Base-by-base conservation (phyloP, 2,113 vertebrate species). In the Butorides virescens region DNA sequence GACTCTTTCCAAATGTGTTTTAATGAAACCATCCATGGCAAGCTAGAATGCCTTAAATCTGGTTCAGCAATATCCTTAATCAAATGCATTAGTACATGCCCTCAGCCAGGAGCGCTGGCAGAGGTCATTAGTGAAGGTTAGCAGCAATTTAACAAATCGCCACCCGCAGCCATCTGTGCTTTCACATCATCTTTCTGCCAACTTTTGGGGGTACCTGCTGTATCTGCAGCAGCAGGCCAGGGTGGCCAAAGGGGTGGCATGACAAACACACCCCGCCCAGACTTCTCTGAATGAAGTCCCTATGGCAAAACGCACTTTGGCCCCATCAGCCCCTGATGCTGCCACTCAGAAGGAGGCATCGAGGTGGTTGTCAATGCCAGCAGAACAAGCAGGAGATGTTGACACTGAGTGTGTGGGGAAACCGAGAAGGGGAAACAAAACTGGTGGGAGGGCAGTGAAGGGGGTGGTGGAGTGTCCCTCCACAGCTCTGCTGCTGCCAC, bases 181-280 rank as follows among this genome's bases (percentile, higher is more conserved):
- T 72, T 67, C 67, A 59, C 0, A 0, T 13, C 0, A n/a, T 47
- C 68, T 66, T 61, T 50, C n/a, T 62, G 47, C 20, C 63, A 62
- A 34, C 26, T 88, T 82, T 63, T 75, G 44, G 62, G 62, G 49
- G 20, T 70, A 37, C 23, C 30, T 49, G 39, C 39, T 62, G 56
- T 21, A 75, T 44, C 42, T 74, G 52, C 42, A 66, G 36, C 70
- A 58, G 50, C 46, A 74, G 47, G 46, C 27, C 39, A 65, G 50
- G 61, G 34, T 14, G 34, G 47, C 9, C 47, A 37, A 26, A 86
- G 44, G 20, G 37, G 11, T 65, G 39, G 17, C 23, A 42, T 91
- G 63, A 76, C 44, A 80, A 92, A 65, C 26, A 52, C 18, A 44
- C 4, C 10, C 71, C 16, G 22, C 5, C 7, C 5, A 17, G 52